These are phyloP conservation scores for Miniopterus natalensis DNA, from an alignment of 2,113 vertebrate genomes.

Conservation along the genomic window DNA sequence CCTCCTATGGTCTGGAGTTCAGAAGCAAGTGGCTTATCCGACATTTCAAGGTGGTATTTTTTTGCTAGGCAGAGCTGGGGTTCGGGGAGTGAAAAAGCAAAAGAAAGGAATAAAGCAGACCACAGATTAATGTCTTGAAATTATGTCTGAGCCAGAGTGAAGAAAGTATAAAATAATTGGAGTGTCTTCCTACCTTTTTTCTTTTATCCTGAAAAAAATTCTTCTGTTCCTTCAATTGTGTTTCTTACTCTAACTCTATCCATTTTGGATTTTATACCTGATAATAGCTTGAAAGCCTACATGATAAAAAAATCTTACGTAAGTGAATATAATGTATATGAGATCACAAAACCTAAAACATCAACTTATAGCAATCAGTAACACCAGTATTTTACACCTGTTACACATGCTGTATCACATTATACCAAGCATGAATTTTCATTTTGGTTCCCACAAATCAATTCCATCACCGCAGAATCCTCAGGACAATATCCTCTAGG, in stretches of 20 bases:
- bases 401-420: neutral
- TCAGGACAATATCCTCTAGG: neutral
- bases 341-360: neutral
- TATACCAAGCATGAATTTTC: slow-evolving; percentile 32
- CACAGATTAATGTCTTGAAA: neutral
- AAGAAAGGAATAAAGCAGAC: neutral
- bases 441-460: neutral
- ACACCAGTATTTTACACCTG: neutral
- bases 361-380: neutral
- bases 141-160: neutral
- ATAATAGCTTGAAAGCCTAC: neutral
- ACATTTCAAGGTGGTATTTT: neutral
- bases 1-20: neutral
- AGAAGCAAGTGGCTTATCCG: neutral
- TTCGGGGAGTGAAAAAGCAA: neutral
- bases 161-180: neutral
- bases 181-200: neutral
- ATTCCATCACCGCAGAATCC: neutral
- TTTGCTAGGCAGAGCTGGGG: neutral
- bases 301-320: neutral
- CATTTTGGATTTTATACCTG: neutral
- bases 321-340: neutral
- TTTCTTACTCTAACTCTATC: slow-evolving; percentile 12
- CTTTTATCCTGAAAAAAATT: neutral
- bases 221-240: neutral